Evolutionary conservation across 2,888 invertebrate species (phyloP).

Genomic region (Habroteleia sp.): DNA sequence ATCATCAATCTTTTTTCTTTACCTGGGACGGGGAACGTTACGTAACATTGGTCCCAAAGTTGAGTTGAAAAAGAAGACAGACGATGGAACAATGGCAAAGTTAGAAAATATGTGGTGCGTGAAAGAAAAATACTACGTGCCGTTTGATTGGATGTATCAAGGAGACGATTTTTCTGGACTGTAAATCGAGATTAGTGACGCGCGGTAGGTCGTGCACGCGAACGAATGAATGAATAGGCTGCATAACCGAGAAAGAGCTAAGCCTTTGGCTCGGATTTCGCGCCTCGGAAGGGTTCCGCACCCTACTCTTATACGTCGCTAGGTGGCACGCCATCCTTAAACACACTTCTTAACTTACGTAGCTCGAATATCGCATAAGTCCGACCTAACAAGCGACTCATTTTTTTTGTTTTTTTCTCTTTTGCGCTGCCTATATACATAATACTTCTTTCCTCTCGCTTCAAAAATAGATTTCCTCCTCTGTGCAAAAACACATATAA

Average conservation of each 20-base stretch:
- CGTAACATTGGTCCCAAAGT: conserved; percentile 24
- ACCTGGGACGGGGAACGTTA: conserved; percentile 7
- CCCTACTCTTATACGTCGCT: conserved; percentile 64
- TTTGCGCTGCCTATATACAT: conserved; percentile 4
- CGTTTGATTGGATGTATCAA: conserved; percentile 64
- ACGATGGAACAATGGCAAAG: conserved; percentile 16
- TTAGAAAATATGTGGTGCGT: conserved; percentile 17
- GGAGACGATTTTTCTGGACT: conserved; percentile 72
- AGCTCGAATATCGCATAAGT: conserved; percentile 73
- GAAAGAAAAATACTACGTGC: conserved; percentile 40
- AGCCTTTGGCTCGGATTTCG: conserved; percentile 73
- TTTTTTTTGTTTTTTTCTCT: conserved; percentile 44
- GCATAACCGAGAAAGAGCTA: conserved; percentile 63
- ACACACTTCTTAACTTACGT: conserved; percentile 67
- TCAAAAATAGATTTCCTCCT: conserved; percentile 27
- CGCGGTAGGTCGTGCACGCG: conserved; percentile 78
- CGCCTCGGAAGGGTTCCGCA: conserved; percentile 68
- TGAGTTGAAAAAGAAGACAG: neutral
- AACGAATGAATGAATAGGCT: conserved; percentile 70
- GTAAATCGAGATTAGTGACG: conserved; percentile 76
- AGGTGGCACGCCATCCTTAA: conserved; percentile 69
- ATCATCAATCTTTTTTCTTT: conserved; percentile 36
- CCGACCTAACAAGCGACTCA: conserved; percentile 70
- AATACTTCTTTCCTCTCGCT: conserved; percentile 7
- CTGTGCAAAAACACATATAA: conserved; percentile 8